These are phyloP conservation scores for Synergus laeviventris DNA, from an alignment of 2,888 invertebrate genomes.

Conservation along the genomic window DNA sequence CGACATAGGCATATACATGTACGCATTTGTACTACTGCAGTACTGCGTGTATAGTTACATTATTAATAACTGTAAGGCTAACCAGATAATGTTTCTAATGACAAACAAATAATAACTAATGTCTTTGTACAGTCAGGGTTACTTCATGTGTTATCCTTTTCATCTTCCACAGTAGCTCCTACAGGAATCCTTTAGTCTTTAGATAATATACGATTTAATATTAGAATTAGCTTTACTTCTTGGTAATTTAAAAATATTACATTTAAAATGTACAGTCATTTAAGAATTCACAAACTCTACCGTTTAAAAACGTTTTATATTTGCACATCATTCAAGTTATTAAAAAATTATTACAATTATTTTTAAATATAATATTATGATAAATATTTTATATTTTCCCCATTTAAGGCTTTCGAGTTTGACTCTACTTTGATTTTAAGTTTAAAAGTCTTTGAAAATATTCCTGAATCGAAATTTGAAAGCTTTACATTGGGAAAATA, in stretches of 20 bases:
- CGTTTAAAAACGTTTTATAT: too few species aligned
- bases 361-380: not conserved
- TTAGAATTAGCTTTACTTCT: not conserved
- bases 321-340: too few species aligned
- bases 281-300: too few species aligned
- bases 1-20: conserved; percentile 12
- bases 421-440: not conserved
- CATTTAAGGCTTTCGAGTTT: not conserved
- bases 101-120: conserved; percentile 57
- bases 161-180: not conserved
- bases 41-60: conserved; percentile 55
- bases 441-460: not conserved
- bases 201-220: not conserved
- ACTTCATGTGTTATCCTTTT: conserved; percentile 2
- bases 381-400: not conserved
- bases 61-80: conserved; percentile 50
- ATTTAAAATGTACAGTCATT: too few species aligned
- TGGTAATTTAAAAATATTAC: not conserved
- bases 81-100: conserved; percentile 58
- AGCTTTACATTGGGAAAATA: not conserved
- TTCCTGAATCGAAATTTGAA: not conserved
- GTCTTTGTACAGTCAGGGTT: conserved; percentile 56
- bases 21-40: conserved; percentile 22
- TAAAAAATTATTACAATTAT: not conserved
- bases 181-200: not conserved